Base-by-base conservation (phyloP, 2,797 vertebrate species). In the Molossus molossus region DNA sequence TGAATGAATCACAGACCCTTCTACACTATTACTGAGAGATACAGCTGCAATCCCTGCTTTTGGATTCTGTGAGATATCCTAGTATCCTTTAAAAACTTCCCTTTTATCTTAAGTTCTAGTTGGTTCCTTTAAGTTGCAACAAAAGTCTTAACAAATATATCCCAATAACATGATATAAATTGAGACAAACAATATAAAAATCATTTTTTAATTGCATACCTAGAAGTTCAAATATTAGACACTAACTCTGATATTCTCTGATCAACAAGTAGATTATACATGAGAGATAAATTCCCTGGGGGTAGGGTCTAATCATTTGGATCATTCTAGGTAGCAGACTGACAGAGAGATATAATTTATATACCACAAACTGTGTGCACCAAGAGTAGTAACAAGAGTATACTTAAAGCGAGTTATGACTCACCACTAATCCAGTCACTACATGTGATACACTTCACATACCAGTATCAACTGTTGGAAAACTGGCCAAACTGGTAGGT, bases 121-220 rank as follows among this genome's bases (percentile, higher is more conserved):
- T 70, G 65, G 45, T 67, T 94, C 57, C 20, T 80, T 92, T 84
- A 87, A 91, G 50, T 82, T 83, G 29, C 20, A 92, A 90, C 33
- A 81, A 88, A n/a, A 58, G 7, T 67, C 48, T 84, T 88, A 90
- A 88, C n/a, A 97, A 62, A 90, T 73, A 87, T 33, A 90, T 60
- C 23, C 57, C 23, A 92, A 70, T 21, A 81, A 45, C 72, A 70
- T 65, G 29, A 94, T 77, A 81, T 50, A 90, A 93, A 89, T 57
- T 82, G 29, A 95, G 75, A 80, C 65, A 91, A 80, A 67, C 6
- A 37, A 80, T n/a, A 67, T 67, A 37, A 86, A 94, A 94, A 89
- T 57, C 53, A 95, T 89, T 96, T 69, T 69, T 96, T 76, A 92
- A 92, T 8, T 57, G 9, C 23, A 86, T 23, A 65, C 27, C 23